Evolutionary conservation across 2,113 vertebrate genomes (phyloP), one percentile per base, ranked within the genome.

Genomic region (Synodontis membranacea): DNA sequence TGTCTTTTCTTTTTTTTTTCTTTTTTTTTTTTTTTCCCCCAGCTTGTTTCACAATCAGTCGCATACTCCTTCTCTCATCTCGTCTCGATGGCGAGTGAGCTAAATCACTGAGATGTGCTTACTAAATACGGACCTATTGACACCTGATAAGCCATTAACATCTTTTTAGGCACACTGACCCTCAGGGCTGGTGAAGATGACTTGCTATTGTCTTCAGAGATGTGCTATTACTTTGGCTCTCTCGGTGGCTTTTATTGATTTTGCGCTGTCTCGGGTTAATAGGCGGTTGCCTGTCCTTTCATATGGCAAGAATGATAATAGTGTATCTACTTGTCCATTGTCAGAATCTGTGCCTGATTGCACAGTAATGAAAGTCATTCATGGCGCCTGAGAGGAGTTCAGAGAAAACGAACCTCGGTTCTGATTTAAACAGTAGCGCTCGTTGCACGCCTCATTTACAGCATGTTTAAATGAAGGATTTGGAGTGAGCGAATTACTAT

Each of bases 41-140:
- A 28, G 39, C 23, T 44, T 74, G 39, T 12, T 44, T 74, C 11
- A 25, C 42, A 70, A 10, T 42, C 68, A 70, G 8, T 70, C 7
- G 17, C 23, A 37, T 42, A 42, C 37, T 37, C 21, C 37, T 39
- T 70, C 17, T 42, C 37, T 70, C 37, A 19, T 68, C 64, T 70
- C 62, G 39, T 25, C 1, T 62, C 42, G 6, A 9, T 50, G 46
- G 50, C 7, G 6, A 78, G 12, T 78, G n/a, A 78, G 75, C n/a
- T 52, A 52, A 78, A 78, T 52, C 2, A 86, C 44, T 52, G 44
- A 85, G n/a, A 82, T 68, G n/a, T 81, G 70, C 72, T 82, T 50
- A 84, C 66, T 83, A 86, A 88, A 88, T 88, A 88, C 83, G 80
- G 37, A 44, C 72, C 39, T 84, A 86, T 66, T 84, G 74, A 52